Conservation (phyloP, 1,140 invertebrate species). For the Diabrotica virgifera region DNA sequence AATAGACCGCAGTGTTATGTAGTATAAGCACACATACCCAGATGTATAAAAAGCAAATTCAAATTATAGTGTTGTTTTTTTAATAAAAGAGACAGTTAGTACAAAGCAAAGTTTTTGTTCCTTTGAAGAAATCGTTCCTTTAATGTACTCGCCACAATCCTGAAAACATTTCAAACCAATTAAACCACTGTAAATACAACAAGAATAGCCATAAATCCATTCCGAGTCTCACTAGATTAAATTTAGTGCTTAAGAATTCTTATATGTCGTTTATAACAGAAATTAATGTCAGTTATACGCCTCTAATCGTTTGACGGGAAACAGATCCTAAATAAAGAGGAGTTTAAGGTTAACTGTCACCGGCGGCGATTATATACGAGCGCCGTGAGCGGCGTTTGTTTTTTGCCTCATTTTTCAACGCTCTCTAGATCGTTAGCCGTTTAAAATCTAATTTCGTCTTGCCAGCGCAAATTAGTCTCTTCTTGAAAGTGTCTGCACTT, state of each 20-base stretch:
- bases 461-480: constrained; percentile 46
- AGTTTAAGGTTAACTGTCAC: constrained; percentile 24
- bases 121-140: not conserved
- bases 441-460: constrained; percentile 48
- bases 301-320: constrained; percentile 33
- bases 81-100: too few relatives aligned
- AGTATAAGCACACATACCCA: too few relatives aligned
- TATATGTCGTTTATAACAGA: constrained; percentile 38
- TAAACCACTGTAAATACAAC: constrained; percentile 30
- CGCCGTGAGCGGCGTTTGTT: constrained; percentile 31
- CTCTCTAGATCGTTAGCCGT: constrained; percentile 45
- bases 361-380: constrained; percentile 32
- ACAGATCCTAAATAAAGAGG: constrained; percentile 17
- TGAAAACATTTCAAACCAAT: constrained; percentile 24
- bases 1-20: too few relatives aligned
- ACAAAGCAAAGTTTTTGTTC: not conserved
- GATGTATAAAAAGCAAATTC: too few relatives aligned
- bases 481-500: constrained; percentile 42
- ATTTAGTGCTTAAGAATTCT: constrained; percentile 36
- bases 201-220: constrained; percentile 27
- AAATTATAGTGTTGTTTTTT: too few relatives aligned
- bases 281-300: constrained; percentile 37
- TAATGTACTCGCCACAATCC: constrained; percentile 5
- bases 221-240: constrained; percentile 27
- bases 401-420: constrained; percentile 43